Conservation (phyloP, 2,888 invertebrate genomes). For the Chloromyia formosa region DNA sequence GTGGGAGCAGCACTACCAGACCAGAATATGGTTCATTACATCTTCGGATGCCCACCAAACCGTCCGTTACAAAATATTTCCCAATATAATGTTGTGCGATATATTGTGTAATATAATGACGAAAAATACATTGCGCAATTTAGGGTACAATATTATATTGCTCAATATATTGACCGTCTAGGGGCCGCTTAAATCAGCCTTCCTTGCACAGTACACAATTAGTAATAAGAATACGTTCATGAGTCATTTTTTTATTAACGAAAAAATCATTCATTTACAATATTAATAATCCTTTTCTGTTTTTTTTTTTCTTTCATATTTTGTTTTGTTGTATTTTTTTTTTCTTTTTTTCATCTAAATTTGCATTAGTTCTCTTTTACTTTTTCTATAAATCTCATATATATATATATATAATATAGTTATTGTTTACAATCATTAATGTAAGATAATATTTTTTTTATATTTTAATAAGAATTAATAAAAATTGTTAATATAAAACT, state of each 20-base stretch:
- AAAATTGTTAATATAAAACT: slow-evolving; percentile 45
- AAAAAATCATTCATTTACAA: slow-evolving; percentile 38
- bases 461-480: slow-evolving; percentile 39
- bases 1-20: too few relatives aligned
- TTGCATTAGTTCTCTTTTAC: not conserved
- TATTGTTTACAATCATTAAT: slow-evolving; percentile 36
- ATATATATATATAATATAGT: slow-evolving; percentile 10
- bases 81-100: too few relatives aligned
- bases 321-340: not conserved
- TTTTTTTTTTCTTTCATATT: not conserved
- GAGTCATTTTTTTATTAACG: slow-evolving; percentile 24
- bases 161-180: too few relatives aligned
- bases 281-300: slow-evolving; percentile 28
- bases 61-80: too few relatives aligned
- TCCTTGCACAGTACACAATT: too few relatives aligned
- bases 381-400: slow-evolving; percentile 31
- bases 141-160: too few relatives aligned
- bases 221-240: too few relatives aligned
- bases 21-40: too few relatives aligned
- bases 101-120: too few relatives aligned
- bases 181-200: too few relatives aligned
- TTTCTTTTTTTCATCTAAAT: slow-evolving; percentile 19
- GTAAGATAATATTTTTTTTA: not conserved
- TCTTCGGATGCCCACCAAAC: too few relatives aligned
- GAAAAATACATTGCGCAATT: too few relatives aligned